Conservation (phyloP, 2,888 invertebrate species). For the Spodoptera picta region DNA sequence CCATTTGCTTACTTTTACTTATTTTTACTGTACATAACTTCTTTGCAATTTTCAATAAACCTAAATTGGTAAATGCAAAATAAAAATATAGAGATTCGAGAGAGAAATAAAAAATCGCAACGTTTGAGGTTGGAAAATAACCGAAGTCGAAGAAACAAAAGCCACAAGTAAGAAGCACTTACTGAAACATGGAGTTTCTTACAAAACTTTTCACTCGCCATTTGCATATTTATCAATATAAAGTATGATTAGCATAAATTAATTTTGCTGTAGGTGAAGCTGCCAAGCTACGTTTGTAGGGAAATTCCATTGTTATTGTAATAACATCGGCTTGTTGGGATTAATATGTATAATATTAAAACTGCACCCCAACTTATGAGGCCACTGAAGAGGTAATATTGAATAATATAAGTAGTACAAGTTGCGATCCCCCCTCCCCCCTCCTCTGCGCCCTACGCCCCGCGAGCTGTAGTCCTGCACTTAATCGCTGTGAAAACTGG, state of each 20-base stretch:
- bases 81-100: no score
- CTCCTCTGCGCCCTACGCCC: neutral
- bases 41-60: no score
- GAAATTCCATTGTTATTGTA: slow-evolving; percentile 36
- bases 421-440: neutral
- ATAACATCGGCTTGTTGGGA: slow-evolving; percentile 34
- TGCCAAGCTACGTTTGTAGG: slow-evolving; percentile 20
- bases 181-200: slow-evolving; percentile 14
- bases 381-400: no score
- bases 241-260: slow-evolving; percentile 47
- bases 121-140: neutral
- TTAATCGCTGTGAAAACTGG: slow-evolving; percentile 74
- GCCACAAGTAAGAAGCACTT: slow-evolving; percentile 23
- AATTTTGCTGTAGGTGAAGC: slow-evolving; percentile 29
- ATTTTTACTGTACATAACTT: no score
- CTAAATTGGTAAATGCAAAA: no score
- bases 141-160: slow-evolving; percentile 21
- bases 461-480: slow-evolving; percentile 59
- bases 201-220: slow-evolving; percentile 32
- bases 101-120: no score
- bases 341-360: slow-evolving; percentile 18
- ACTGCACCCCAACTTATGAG: no score
- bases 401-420: neutral
- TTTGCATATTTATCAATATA: slow-evolving; percentile 46
- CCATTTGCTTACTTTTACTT: no score